Base-by-base conservation (phyloP, 2,113 vertebrate species). In the Rissa tridactyla region DNA sequence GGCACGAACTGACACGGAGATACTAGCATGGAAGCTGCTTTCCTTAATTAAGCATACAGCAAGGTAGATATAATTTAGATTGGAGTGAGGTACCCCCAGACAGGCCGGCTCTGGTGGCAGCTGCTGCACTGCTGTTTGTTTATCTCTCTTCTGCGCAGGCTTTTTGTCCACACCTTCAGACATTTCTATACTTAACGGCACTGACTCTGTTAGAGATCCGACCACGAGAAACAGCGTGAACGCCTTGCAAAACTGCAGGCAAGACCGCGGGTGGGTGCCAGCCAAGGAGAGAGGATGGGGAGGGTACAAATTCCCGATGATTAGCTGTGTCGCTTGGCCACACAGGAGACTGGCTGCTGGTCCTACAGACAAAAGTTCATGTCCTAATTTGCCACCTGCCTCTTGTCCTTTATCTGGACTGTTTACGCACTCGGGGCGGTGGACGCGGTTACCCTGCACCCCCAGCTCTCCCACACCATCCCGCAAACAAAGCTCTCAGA, bases 401-500 rank as follows among this genome's bases (percentile, higher is more conserved):
- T 96, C 94, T 87, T 82, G 70, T 95, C 62, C 81, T 89, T 94
- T 46, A 52, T 66, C 55, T 51, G 25, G 75, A 32, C 85, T 88
- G 30, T 32, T 69, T 60, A 16, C 3, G 5, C 65, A 36, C 15
- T 83, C 2, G 15, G 54, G 42, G 23, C 0, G 0, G 26, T 18
- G 6, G 46, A 77, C 2, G 0, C 38, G 42, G 42, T 52, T 27
- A 44, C 32, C 27, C 42, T 55, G 65, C 62, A 30, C 17, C 15
- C 32, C 11, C 68, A 65, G 11, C 32, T 91, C 61, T 88, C 82
- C 68, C 66, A 60, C 82, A 34, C 32, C 7, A 1, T 23, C 82
- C 44, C 18, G 2, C 52, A 70, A 88, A 88, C 17, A 61, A 70
- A 94, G 68, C 52, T 73, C 61, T 90, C 75, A 40, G 36, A 77